Conservation (phyloP, 1,140 invertebrate genomes). For the Leptestheria dahalacensis region DNA sequence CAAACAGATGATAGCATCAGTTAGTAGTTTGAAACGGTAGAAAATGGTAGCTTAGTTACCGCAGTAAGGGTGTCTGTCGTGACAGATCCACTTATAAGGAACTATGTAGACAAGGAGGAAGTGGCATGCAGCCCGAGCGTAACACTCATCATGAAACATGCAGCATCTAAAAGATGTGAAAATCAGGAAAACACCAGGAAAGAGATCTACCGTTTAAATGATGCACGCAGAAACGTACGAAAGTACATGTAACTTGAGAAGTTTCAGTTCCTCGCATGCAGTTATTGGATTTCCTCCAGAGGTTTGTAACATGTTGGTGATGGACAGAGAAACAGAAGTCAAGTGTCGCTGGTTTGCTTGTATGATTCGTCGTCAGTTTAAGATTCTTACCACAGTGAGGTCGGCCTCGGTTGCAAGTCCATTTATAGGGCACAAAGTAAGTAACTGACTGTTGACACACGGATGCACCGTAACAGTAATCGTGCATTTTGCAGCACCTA, state of each 20-base stretch:
- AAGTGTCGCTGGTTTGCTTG: no score
- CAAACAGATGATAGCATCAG: neutral
- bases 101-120: neutral
- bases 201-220: no score
- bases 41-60: constrained; percentile 32
- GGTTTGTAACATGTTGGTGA: no score
- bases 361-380: no score
- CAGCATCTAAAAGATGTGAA: neutral
- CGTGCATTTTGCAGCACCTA: constrained; percentile 33
- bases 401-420: constrained; percentile 57
- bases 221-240: no score
- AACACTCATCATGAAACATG: neutral
- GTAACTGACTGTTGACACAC: constrained; percentile 39
- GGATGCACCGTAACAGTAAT: constrained; percentile 28
- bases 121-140: neutral
- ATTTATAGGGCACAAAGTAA: constrained; percentile 76
- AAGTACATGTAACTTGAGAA: no score
- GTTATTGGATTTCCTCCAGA: no score
- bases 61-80: constrained; percentile 45
- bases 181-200: neutral
- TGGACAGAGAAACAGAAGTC: no score
- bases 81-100: neutral
- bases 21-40: neutral
- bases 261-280: no score
- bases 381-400: neutral